Conservation (phyloP, 2,113 vertebrate species). For the Oceanites oceanicus region DNA sequence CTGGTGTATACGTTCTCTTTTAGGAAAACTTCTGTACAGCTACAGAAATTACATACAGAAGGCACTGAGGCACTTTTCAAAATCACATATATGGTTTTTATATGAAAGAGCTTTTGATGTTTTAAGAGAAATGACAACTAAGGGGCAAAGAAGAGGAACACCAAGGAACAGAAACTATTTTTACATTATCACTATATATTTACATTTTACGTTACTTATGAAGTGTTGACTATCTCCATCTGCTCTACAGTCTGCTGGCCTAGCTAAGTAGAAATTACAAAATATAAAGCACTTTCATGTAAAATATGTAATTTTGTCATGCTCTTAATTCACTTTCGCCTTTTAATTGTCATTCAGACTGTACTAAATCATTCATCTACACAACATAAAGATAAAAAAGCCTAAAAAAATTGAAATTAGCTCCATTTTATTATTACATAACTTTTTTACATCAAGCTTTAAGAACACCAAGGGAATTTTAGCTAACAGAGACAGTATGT, state of each 20-base stretch:
- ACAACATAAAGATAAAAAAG: neutral
- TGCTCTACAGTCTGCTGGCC: neutral
- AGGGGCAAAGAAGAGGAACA: neutral
- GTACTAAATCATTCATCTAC: neutral
- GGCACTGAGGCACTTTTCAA: neutral
- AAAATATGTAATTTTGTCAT: neutral
- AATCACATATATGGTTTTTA: neutral
- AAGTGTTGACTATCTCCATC: neutral
- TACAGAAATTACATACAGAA: neutral
- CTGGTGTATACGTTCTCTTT: rapidly evolving
- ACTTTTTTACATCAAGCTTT: neutral
- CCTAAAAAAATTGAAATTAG: neutral
- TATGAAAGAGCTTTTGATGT: neutral
- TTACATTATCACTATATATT: neutral
- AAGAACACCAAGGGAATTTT: neutral
- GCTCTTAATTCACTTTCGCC: neutral
- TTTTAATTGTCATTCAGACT: neutral
- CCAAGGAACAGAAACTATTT: neutral
- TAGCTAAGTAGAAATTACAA: neutral
- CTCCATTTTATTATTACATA: neutral
- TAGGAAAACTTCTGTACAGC: neutral
- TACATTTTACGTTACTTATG: neutral
- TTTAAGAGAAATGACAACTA: neutral
- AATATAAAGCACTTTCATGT: neutral
- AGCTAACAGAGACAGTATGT: neutral